phyloP scores from a whole-genome alignment of 2,888 invertebrate species.

The Alitta virens region DNA sequence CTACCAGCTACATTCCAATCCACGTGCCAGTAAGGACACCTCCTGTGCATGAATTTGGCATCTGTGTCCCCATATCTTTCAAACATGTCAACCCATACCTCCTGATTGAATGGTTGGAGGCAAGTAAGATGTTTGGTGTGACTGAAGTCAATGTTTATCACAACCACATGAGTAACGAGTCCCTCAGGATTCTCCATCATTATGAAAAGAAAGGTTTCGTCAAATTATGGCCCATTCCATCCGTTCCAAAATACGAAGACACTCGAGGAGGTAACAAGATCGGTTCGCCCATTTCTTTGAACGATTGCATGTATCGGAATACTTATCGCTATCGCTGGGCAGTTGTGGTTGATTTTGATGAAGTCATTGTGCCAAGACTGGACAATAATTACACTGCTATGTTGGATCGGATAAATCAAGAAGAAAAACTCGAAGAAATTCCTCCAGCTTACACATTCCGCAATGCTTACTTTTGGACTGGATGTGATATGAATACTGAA shows the following conservation, averaged over 20 bases:
- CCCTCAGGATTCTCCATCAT: constrained; percentile 13
- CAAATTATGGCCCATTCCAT: constrained; percentile 2
- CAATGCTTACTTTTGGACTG: constrained; percentile 24
- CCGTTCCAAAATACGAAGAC: constrained; percentile 1
- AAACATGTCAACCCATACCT: constrained; percentile 12
- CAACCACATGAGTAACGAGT: not conserved
- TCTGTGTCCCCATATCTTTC: constrained; percentile 23
- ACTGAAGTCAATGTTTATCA: constrained; percentile 24
- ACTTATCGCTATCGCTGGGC: constrained; percentile 23
- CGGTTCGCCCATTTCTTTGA: constrained; percentile 15
- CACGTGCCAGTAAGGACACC: not conserved
- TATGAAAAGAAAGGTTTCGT: constrained; percentile 17
- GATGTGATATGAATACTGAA: not conserved
- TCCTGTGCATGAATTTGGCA: constrained; percentile 10
- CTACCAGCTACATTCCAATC: constrained; percentile 10
- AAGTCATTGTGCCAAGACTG: constrained; percentile 24
- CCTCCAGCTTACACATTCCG: constrained; percentile 9
- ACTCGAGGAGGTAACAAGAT: constrained; percentile 4
- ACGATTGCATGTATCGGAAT: constrained; percentile 28
- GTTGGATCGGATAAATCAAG: not conserved
- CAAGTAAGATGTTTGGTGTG: constrained; percentile 18
- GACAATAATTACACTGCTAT: not conserved
- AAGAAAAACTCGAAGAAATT: not conserved
- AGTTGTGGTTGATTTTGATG: constrained; percentile 25
- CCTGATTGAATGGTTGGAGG: constrained; percentile 25